phyloP scores from a whole-genome alignment of 2,113 vertebrate species.

The Geococcyx californianus region DNA sequence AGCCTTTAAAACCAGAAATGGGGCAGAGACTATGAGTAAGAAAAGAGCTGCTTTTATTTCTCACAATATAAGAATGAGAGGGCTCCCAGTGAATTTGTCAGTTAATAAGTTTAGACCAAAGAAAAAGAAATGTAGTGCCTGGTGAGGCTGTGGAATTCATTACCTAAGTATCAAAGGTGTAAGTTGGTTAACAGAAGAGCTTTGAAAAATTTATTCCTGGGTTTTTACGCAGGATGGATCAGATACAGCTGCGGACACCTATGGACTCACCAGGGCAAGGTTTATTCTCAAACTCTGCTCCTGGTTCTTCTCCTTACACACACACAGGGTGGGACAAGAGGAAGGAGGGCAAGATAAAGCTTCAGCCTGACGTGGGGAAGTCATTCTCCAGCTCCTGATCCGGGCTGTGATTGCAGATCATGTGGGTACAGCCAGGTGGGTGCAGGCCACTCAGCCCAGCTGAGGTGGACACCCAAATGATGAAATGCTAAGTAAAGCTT shows the following conservation, averaged over 20 bases:
- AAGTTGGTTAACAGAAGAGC: not conserved
- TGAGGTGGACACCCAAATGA: not conserved
- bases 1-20: not conserved
- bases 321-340: fast-evolving
- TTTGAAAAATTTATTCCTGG: not conserved
- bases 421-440: not conserved
- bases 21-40: not conserved
- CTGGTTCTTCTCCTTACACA: not conserved
- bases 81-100: not conserved
- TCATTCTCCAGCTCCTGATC: not conserved
- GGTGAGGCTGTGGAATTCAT: not conserved
- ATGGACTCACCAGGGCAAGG: not conserved
- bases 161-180: not conserved
- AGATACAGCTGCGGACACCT: not conserved
- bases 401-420: not conserved
- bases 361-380: not conserved
- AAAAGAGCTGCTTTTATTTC: not conserved
- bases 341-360: not conserved
- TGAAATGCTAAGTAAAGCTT: not conserved
- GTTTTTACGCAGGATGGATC: not conserved
- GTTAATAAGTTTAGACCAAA: not conserved
- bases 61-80: not conserved
- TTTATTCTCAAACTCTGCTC: not conserved
- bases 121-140: not conserved
- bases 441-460: not conserved